A percentile compares a stretch with the other conserved stretches of the same genome.
Evolutionary conservation across 2,888 invertebrate species (phyloP).

Genomic region (Venustoraphidia nigricollis): DNA sequence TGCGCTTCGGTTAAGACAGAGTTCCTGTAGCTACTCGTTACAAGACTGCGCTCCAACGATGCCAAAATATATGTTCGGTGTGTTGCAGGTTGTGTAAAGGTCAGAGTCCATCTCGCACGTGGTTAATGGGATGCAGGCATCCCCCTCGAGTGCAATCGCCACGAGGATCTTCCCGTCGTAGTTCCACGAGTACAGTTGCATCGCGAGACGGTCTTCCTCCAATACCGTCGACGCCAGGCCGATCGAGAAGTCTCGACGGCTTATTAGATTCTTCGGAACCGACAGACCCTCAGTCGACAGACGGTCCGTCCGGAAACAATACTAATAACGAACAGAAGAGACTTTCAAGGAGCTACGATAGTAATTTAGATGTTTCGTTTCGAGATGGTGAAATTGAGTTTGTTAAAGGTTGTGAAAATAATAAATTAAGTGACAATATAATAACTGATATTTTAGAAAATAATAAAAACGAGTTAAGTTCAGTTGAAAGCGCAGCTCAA

Average conservation of each 20-base stretch:
- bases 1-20: too few species aligned
- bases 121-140: constrained; percentile 31
- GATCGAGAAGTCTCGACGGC: constrained; percentile 48
- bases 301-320: background rate
- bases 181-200: constrained; percentile 24
- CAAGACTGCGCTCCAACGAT: too few species aligned
- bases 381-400: too few species aligned
- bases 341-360: constrained; percentile 22
- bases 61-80: constrained; percentile 11
- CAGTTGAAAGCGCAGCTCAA: too few species aligned
- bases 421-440: too few species aligned
- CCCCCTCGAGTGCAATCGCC: constrained; percentile 24
- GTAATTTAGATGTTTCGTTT: constrained; percentile 7
- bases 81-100: constrained; percentile 46
- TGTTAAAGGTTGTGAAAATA: too few species aligned
- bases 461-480: too few species aligned
- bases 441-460: too few species aligned
- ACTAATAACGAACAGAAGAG: constrained; percentile 2
- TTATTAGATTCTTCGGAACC: constrained; percentile 30
- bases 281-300: constrained; percentile 13
- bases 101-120: constrained; percentile 45
- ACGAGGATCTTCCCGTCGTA: constrained; percentile 22
- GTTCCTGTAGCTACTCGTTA: too few species aligned
- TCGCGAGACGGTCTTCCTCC: constrained; percentile 12
- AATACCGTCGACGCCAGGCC: constrained; percentile 18